Conservation (phyloP, 2,888 invertebrate genomes). For the Ceramica pisi region DNA sequence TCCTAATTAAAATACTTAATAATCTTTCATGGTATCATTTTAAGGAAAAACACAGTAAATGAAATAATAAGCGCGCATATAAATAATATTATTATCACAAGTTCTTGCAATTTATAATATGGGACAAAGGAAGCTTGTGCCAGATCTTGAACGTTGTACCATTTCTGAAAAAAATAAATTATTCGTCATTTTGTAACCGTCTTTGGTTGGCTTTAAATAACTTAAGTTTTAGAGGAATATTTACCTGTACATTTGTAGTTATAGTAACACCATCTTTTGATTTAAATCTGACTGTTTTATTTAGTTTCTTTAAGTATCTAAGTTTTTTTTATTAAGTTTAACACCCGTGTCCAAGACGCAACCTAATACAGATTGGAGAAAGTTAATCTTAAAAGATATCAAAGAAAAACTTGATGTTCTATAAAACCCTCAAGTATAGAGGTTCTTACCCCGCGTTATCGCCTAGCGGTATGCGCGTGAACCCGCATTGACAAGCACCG, state of each 20-base stretch:
- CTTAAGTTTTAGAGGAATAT: neutral
- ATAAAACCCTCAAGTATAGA: conserved; percentile 47
- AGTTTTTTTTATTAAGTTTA: too few relatives aligned
- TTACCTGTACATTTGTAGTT: neutral
- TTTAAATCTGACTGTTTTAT: neutral
- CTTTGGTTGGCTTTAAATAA: neutral
- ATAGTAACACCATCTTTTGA: neutral
- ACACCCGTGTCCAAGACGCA: neutral
- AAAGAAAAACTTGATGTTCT: conserved; percentile 9
- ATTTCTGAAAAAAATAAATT: conserved; percentile 6
- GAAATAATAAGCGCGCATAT: conserved; percentile 27
- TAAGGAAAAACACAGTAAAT: conserved; percentile 54
- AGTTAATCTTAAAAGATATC: neutral
- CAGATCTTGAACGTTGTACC: conserved; percentile 19
- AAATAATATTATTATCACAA: conserved; percentile 47
- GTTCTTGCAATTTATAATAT: conserved; percentile 44
- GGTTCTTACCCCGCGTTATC: conserved; percentile 77
- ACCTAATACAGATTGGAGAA: neutral
- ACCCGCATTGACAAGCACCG: conserved; percentile 75
- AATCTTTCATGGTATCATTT: conserved; percentile 57
- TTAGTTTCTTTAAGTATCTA: neutral
- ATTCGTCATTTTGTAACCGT: neutral
- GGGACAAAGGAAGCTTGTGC: conserved; percentile 26
- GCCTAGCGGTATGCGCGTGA: conserved; percentile 71
- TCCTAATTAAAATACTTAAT: conserved; percentile 58